Evolutionary conservation across 2,113 vertebrate species (phyloP).

Genomic region (Cranoglanis bouderius): DNA sequence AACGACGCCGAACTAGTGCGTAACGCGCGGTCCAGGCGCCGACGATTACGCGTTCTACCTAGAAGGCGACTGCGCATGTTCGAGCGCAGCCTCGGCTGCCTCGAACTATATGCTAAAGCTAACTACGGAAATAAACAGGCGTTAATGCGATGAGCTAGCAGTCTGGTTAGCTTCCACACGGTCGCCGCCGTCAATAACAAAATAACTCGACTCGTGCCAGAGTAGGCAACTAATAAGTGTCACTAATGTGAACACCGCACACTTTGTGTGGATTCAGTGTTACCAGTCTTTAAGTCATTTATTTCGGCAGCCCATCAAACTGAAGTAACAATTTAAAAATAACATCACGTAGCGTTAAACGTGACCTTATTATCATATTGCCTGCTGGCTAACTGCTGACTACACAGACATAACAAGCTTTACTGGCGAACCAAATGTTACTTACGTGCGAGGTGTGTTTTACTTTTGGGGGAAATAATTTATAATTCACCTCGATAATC

Average conservation of each 20-base stretch:
- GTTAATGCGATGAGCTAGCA: slow-evolving; percentile 18
- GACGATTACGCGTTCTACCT: neutral
- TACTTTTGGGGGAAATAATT: neutral
- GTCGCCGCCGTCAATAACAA: neutral
- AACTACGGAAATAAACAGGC: slow-evolving; percentile 27
- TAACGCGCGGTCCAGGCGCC: neutral
- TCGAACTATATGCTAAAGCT: neutral
- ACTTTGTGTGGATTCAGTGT: neutral
- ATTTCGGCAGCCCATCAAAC: neutral
- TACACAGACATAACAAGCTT: slow-evolving; percentile 54
- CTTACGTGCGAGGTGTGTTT: neutral
- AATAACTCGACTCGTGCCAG: neutral
- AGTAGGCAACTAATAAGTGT: neutral
- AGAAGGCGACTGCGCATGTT: neutral
- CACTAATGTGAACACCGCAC: neutral
- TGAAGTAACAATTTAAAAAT: neutral
- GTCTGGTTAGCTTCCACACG: neutral
- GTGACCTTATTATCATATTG: slow-evolving; percentile 31
- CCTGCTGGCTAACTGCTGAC: slow-evolving; percentile 52
- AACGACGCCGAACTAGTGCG: neutral
- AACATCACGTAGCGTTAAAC: neutral
- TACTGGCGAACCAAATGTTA: neutral
- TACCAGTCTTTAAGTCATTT: neutral
- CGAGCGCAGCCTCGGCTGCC: neutral
- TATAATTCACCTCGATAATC: neutral